phyloP scores from a whole-genome alignment of 1,140 invertebrate genomes.

The Triops longicaudatus region DNA sequence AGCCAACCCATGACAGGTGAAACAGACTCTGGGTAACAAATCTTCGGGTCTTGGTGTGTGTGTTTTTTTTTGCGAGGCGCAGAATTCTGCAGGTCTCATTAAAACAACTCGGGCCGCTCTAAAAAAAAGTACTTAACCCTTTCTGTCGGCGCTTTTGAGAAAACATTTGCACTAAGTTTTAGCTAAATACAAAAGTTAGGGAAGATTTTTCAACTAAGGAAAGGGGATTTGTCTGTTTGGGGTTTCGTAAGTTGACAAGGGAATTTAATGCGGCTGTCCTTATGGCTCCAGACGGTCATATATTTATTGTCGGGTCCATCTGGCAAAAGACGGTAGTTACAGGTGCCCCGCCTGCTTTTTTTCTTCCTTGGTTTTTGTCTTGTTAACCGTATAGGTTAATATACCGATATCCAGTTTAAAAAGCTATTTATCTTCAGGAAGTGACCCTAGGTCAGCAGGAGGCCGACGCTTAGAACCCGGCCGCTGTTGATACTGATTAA shows the following conservation, averaged over 20 bases:
- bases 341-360: background rate
- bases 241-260: conserved; percentile 1
- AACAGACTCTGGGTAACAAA: background rate
- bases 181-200: background rate
- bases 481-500: background rate
- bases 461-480: background rate
- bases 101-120: background rate
- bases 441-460: background rate
- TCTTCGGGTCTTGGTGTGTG: background rate
- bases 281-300: conserved; percentile 11
- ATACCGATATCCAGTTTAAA: background rate
- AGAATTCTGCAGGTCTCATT: background rate
- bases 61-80: background rate
- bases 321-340: conserved; percentile 7
- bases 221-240: background rate
- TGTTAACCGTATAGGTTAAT: background rate
- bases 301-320: conserved; percentile 12
- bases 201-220: background rate
- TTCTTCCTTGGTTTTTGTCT: background rate
- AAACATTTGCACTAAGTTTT: background rate
- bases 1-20: background rate
- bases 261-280: conserved; percentile 15
- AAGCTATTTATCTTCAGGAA: background rate
- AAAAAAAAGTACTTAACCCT: background rate
- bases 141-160: background rate